Percentiles rank a stretch among this genome's conserved stretches.
Evolutionary conservation across 2,113 vertebrate genomes (phyloP).

Genomic region (Porphyrio hochstetteri): DNA sequence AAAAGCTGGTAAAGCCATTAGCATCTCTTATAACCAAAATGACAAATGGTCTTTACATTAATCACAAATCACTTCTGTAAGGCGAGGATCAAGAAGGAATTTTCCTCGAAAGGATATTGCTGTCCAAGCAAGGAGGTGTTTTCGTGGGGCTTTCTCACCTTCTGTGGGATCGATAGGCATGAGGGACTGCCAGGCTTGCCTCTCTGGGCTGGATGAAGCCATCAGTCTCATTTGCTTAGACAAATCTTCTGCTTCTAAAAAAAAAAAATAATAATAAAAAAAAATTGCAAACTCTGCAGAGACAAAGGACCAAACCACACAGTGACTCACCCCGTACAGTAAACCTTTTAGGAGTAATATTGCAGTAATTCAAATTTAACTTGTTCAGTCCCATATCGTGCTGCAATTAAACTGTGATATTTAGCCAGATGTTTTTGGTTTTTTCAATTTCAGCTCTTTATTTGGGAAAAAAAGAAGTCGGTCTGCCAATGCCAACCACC

Average conservation of each 20-base stretch:
- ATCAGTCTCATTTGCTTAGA: neutral
- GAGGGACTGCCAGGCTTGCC: neutral
- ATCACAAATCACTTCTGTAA: slow-evolving; percentile 57
- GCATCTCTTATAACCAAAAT: slow-evolving; percentile 29
- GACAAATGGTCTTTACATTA: slow-evolving; percentile 66
- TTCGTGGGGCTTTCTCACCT: neutral
- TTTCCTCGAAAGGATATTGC: slow-evolving; percentile 43
- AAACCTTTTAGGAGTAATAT: neutral
- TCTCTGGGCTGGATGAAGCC: neutral
- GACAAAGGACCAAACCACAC: slow-evolving; percentile 16
- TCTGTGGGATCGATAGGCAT: neutral
- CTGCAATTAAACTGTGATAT: neutral
- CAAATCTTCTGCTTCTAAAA: neutral
- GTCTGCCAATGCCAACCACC: neutral
- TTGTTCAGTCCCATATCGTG: neutral
- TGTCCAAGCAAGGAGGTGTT: neutral
- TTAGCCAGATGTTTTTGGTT: neutral
- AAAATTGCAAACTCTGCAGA: neutral
- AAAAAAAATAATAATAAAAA: neutral
- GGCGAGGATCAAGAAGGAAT: slow-evolving; percentile 49
- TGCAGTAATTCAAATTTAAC: slow-evolving; percentile 31
- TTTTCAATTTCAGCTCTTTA: neutral
- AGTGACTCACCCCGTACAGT: slow-evolving; percentile 32
- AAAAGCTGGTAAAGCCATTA: slow-evolving; percentile 55
- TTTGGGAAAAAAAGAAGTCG: neutral